These are phyloP conservation scores for Actinia equina DNA, from an alignment of 64 coral and sea anemone species.

Conservation along the genomic window DNA sequence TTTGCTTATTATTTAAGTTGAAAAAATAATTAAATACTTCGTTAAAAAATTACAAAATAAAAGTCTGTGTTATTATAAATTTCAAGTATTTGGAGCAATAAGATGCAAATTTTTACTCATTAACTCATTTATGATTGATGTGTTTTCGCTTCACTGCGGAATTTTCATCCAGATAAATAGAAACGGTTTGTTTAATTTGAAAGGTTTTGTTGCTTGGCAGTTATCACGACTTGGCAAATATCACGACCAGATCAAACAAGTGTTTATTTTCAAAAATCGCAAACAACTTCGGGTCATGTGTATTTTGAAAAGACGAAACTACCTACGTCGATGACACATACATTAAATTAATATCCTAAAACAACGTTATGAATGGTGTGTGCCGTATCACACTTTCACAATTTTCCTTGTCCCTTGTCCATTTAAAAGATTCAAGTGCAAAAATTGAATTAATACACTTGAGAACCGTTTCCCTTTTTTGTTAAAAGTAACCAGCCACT, in stretches of 20 bases:
- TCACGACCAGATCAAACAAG: neutral
- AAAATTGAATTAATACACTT: too few relatives aligned
- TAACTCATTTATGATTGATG: slow-evolving; percentile 3
- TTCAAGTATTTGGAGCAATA: neutral
- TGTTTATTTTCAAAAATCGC: neutral
- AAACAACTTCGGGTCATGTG: too few relatives aligned
- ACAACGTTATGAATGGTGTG: too few relatives aligned
- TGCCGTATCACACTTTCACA: too few relatives aligned
- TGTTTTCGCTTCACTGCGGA: neutral
- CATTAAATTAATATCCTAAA: too few relatives aligned
- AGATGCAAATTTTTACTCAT: neutral
- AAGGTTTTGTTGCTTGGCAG: slow-evolving; percentile 7
- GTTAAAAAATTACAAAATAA: neutral
- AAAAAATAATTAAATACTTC: neutral
- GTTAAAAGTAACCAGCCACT: too few relatives aligned
- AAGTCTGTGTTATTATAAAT: neutral
- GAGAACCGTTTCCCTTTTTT: too few relatives aligned
- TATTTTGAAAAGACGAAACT: too few relatives aligned
- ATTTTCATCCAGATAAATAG: neutral
- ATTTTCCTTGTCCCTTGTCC: too few relatives aligned
- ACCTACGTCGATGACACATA: too few relatives aligned
- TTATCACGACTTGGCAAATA: neutral
- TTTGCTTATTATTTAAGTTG: neutral
- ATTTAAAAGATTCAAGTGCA: too few relatives aligned
- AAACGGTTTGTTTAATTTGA: slow-evolving; percentile 5